Conservation (phyloP, 35 echinoderm and acorn worm genomes). For the Holothuria glaberrima region DNA sequence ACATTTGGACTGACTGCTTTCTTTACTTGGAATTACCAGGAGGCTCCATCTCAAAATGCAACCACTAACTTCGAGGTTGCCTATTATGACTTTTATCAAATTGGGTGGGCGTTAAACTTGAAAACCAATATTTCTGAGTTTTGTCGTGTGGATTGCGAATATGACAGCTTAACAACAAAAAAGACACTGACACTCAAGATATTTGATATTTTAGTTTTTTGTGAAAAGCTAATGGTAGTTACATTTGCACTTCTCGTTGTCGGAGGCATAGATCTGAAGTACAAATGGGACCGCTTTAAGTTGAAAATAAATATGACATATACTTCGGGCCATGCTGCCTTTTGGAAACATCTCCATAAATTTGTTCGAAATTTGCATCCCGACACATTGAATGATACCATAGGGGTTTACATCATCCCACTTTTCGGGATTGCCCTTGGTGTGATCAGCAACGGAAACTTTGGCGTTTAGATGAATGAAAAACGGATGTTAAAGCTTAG, state of each 20-base stretch:
- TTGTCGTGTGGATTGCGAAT: neutral
- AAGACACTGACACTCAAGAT: neutral
- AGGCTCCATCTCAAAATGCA: too few species aligned
- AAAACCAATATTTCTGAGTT: neutral
- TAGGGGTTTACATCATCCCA: neutral
- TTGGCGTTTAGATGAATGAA: too few species aligned
- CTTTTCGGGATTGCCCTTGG: neutral
- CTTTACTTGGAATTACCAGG: neutral
- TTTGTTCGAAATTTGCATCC: conserved; percentile 4
- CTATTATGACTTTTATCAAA: neutral
- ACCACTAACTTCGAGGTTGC: neutral
- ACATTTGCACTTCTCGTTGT: conserved; percentile 8
- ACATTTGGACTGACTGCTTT: neutral
- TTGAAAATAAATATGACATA: neutral
- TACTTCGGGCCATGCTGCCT: neutral
- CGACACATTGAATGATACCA: conserved; percentile 23
- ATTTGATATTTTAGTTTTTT: conserved; percentile 1
- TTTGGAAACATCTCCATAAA: conserved; percentile 29
- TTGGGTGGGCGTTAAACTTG: neutral
- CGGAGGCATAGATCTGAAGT: conserved; percentile 40
- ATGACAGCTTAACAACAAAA: too few species aligned
- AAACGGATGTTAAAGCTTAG: too few species aligned
- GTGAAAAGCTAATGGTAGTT: conserved; percentile 18
- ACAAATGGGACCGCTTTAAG: conserved; percentile 37
- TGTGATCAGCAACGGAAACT: neutral